A percentile compares a stretch with the other conserved stretches of the same genome.
Evolutionary conservation across 2,113 vertebrate species (phyloP).

Genomic region (Marmota flaviventris): DNA sequence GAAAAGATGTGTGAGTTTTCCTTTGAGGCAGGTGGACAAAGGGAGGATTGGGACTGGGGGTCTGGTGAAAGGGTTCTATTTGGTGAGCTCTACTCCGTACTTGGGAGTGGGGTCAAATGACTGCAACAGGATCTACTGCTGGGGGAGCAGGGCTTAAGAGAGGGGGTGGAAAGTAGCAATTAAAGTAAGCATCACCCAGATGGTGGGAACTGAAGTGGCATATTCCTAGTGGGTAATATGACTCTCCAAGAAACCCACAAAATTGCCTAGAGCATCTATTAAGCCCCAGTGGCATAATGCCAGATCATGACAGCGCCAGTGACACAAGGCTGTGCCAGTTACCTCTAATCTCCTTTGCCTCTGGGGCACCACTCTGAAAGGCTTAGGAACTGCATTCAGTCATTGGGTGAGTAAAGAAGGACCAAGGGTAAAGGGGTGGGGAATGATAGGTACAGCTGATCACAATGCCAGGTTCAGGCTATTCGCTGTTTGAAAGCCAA

Average conservation of each 20-base stretch:
- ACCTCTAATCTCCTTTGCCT: background rate
- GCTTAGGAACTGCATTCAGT: background rate
- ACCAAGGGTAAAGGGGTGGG: fast-evolving
- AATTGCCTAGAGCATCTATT: background rate
- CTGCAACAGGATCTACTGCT: background rate
- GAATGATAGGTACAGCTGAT: too few species aligned
- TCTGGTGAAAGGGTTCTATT: background rate
- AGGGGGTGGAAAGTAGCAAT: background rate
- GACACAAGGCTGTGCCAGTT: background rate
- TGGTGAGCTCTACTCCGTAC: background rate
- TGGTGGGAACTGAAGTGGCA: background rate
- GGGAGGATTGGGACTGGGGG: background rate
- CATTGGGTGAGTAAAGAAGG: background rate
- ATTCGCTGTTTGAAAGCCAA: background rate
- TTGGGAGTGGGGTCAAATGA: too few species aligned
- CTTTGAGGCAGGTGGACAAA: background rate
- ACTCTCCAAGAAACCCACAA: background rate
- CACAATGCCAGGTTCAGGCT: background rate
- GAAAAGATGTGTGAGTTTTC: background rate
- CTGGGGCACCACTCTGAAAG: background rate
- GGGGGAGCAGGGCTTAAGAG: background rate
- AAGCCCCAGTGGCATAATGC: background rate
- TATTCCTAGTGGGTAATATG: background rate
- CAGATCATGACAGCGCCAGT: background rate
- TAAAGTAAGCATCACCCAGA: background rate